These are phyloP conservation scores for Glyphotaelius pellucidus DNA, from an alignment of 2,888 invertebrate genomes.

Conservation along the genomic window DNA sequence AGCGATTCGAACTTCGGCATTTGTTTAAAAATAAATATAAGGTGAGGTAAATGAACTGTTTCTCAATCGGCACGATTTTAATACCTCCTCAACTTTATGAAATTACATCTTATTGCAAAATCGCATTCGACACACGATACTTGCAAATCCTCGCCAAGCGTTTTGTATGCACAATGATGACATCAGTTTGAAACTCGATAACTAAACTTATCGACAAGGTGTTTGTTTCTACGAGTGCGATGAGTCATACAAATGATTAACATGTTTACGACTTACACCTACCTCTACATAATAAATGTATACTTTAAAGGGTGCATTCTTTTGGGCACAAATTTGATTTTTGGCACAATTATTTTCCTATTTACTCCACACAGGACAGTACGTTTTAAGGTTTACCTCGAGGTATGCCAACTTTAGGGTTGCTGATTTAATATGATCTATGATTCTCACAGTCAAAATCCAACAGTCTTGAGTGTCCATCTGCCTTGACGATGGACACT, in stretches of 20 bases:
- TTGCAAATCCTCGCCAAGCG: background rate
- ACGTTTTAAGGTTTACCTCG: background rate
- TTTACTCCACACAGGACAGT: background rate
- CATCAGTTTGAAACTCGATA: background rate
- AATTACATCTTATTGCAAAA: background rate
- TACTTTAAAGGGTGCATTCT: background rate
- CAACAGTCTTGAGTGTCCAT: background rate
- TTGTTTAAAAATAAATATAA: background rate
- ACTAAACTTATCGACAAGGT: background rate
- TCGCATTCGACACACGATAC: background rate
- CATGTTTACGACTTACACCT: background rate
- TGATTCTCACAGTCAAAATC: background rate
- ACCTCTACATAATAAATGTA: background rate
- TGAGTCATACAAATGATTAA: background rate
- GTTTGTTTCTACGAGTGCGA: background rate
- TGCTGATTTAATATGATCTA: background rate
- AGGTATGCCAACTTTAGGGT: background rate
- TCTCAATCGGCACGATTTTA: background rate
- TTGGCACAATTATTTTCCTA: background rate
- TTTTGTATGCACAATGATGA: background rate
- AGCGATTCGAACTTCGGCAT: background rate
- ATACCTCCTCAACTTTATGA: background rate
- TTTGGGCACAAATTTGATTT: background rate
- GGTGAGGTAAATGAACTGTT: background rate
- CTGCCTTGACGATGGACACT: background rate